phyloP scores from a whole-genome alignment of 2,888 invertebrate genomes.

The Pandemis cinnamomeana region DNA sequence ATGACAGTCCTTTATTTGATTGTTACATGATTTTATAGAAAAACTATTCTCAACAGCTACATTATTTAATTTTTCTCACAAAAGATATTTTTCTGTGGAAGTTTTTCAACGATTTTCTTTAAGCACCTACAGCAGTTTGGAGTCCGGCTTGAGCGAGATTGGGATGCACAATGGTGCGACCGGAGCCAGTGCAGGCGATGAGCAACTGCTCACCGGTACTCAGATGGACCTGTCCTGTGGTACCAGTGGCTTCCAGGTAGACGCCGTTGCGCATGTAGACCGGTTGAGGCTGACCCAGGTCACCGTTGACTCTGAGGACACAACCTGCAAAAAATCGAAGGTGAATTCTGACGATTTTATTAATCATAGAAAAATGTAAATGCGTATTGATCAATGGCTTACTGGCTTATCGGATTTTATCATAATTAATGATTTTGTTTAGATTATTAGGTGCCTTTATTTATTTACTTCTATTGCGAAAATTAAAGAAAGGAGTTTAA shows the following conservation, averaged over 20 bases:
- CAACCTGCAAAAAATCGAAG: slow-evolving; percentile 62
- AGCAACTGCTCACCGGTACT: slow-evolving; percentile 62
- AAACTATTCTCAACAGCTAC: no score
- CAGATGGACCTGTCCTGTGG: slow-evolving; percentile 62
- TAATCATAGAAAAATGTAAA: background rate
- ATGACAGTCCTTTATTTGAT: background rate
- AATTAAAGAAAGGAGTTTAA: no score
- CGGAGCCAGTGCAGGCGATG: slow-evolving; percentile 67
- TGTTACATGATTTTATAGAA: no score
- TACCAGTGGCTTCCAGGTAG: slow-evolving; percentile 65
- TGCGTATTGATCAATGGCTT: background rate
- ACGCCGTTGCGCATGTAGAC: slow-evolving; percentile 78
- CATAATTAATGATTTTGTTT: background rate
- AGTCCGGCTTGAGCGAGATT: slow-evolving; percentile 56
- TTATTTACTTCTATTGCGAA: no score
- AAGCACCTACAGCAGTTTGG: slow-evolving; percentile 18
- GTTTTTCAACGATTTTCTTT: no score
- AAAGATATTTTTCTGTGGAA: no score
- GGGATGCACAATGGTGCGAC: slow-evolving; percentile 64
- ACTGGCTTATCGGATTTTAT: background rate
- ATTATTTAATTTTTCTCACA: no score
- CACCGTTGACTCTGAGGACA: slow-evolving; percentile 73
- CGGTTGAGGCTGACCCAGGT: slow-evolving; percentile 85
- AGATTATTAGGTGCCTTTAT: background rate
- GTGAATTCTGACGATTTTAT: background rate